phyloP scores from a whole-genome alignment of 2,888 invertebrate genomes.

The Andrena hattorfiana region DNA sequence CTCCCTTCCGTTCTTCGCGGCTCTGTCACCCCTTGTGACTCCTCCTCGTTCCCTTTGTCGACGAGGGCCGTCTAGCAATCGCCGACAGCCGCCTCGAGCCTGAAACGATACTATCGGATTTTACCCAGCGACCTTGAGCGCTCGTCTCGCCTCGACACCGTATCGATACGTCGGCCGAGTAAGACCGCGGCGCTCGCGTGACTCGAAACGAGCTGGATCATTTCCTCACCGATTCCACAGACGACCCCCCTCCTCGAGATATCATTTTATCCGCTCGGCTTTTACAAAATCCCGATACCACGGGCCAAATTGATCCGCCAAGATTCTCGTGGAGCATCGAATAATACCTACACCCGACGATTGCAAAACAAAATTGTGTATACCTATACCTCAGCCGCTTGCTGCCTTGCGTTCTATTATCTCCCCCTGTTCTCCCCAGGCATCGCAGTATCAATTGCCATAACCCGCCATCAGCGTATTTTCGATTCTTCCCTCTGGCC shows the following conservation, averaged over 20 bases:
- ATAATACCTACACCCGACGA: no score
- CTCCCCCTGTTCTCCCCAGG: no score
- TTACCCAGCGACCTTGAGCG: constrained; percentile 59
- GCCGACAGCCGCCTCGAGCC: constrained; percentile 4
- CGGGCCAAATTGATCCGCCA: no score
- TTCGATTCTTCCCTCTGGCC: neutral
- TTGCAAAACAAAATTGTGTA: no score
- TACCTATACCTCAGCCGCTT: no score
- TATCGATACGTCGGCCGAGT: constrained; percentile 49
- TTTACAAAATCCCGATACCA: neutral
- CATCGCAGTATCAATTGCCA: no score
- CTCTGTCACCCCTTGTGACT: neutral
- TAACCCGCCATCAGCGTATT: neutral
- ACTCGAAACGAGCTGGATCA: constrained; percentile 19
- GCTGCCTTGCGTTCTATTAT: no score
- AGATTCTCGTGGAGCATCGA: no score
- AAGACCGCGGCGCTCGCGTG: constrained; percentile 35
- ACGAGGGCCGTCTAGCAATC: constrained; percentile 22
- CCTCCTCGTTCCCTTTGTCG: neutral
- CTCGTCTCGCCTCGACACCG: constrained; percentile 18
- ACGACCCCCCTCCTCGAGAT: neutral
- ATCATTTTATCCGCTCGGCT: neutral
- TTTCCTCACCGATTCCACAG: neutral
- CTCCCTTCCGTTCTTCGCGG: neutral
- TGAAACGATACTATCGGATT: constrained; percentile 57